Percentiles rank a stretch among this genome's conserved stretches.
Evolutionary conservation across 37 sponge, comb jelly and placozoan species (phyloP).

Genomic region (Geodia barretti): DNA sequence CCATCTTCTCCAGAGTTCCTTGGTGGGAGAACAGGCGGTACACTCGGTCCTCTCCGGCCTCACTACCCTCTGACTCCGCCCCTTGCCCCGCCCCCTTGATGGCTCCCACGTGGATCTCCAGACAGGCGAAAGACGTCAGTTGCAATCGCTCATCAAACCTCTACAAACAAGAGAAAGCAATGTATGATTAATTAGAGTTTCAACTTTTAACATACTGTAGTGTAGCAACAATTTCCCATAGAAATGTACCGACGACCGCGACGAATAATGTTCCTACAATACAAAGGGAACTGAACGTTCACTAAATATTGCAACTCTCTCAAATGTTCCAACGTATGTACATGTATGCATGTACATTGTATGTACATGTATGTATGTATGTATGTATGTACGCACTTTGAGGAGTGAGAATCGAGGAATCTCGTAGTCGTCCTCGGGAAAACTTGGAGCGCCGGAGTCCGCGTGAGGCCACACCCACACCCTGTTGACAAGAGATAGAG

Average conservation of each 20-base stretch:
- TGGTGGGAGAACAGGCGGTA: slow-evolving; percentile 64
- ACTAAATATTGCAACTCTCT: no score
- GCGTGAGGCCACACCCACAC: slow-evolving; percentile 70
- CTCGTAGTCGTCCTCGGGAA: slow-evolving; percentile 67
- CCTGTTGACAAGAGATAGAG: slow-evolving; percentile 23
- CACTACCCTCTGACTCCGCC: not conserved
- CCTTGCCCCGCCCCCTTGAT: no score
- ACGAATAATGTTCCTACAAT: no score
- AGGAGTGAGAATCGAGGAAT: slow-evolving; percentile 74
- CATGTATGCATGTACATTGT: no score
- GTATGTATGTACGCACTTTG: no score
- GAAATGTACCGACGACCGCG: no score
- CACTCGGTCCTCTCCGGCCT: slow-evolving; percentile 1
- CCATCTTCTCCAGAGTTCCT: slow-evolving; percentile 68
- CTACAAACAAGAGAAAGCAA: slow-evolving; percentile 6
- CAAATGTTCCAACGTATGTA: no score
- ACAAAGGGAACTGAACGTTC: no score
- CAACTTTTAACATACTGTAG: no score
- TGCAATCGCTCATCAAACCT: slow-evolving; percentile 51
- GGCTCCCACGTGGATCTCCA: slow-evolving; percentile 69
- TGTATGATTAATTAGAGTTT: not conserved
- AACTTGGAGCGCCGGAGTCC: slow-evolving; percentile 39
- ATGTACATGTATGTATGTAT: not conserved
- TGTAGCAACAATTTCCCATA: no score
- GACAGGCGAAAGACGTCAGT: slow-evolving; percentile 55